Conservation (phyloP, 2,888 invertebrate species). For the Azorinus chamasolen region DNA sequence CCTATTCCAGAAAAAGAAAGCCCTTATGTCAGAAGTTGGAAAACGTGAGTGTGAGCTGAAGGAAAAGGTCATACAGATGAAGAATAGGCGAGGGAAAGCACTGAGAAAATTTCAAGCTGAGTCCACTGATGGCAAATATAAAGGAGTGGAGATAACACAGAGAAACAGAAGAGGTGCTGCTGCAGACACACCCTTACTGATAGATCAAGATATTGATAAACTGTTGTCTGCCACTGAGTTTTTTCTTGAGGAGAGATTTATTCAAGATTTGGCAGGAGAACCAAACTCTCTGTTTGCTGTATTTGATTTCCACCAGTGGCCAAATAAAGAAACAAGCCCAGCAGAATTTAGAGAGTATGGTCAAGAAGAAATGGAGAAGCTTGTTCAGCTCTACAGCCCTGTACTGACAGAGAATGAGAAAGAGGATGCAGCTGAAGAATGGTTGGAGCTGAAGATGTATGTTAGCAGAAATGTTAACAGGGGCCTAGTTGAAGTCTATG, state of each 20-base stretch:
- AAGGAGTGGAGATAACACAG: conserved; percentile 3
- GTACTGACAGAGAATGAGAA: neutral
- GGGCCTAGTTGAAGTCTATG: conserved; percentile 13
- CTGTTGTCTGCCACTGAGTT: conserved; percentile 18
- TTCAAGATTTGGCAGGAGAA: conserved; percentile 31
- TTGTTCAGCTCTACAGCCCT: neutral
- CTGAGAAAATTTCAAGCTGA: conserved; percentile 4
- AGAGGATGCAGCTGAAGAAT: conserved; percentile 1
- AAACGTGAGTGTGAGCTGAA: conserved; percentile 17
- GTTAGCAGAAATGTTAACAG: conserved; percentile 13
- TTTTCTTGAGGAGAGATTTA: conserved; percentile 34
- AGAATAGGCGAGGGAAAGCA: conserved; percentile 15
- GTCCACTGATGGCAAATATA: neutral
- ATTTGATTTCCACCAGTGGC: conserved; percentile 26
- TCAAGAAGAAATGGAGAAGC: conserved; percentile 10
- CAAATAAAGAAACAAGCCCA: conserved; percentile 5
- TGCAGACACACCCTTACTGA: neutral
- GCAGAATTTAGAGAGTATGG: neutral
- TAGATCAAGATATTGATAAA: conserved; percentile 16
- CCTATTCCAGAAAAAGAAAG: conserved; percentile 28
- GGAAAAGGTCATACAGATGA: conserved; percentile 25
- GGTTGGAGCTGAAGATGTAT: conserved; percentile 12
- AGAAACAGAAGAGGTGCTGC: neutral
- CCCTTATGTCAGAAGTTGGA: conserved; percentile 20
- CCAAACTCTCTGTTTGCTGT: conserved; percentile 29